Base-by-base conservation (phyloP, 64 coral and sea anemone genomes). In the Platygyra sinensis region DNA sequence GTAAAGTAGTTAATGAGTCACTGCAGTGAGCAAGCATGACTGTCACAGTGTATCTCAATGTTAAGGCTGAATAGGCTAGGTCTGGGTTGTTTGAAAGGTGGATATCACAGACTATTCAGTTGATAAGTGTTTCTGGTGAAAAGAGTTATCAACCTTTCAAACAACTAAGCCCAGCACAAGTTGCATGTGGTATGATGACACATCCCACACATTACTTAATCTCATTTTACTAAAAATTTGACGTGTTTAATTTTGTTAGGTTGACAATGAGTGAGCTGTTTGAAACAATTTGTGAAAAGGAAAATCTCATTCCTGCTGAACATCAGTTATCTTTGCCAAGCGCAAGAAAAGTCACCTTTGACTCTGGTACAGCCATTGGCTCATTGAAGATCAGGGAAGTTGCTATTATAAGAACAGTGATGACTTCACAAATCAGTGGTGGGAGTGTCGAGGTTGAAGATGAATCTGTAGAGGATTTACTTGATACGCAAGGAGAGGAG, bases 201-300 rank as follows among this genome's bases (percentile, higher is more conserved):
- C 33, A 36, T 36, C 3, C 33, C 5, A 46, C 42, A 46, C 6
- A 8, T 46, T 5, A 7, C 7, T 5, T 46, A 5, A 65, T 65
- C 62, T 2, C 6, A 5, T 65, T 65, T 19, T 20, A 65, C 14
- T 65, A 18, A n/a, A 38, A 30, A 3, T 15, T n/a, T 25, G 28
- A 30, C 38, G 72, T 29, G 27, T 83, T n/a, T 2, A 8, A 24
- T 49, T 61, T 62, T 42, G 72, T 32, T 19, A 96, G 95, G 17
- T 74, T 96, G 51, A 93, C 95, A 6, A 96, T 96, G 91, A 80
- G 91, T 52, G 95, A 96, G 38, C 49, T 96, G 25, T 96, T 96
- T 77, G 88, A 96, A 30, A 69, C 78, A 15, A 94, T 96, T 84
- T 96, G 95, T 60, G 59, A 96, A 64, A 94, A 91, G 38, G 95